Evolutionary conservation across 2,113 vertebrate species (phyloP).

Genomic region (Hypanus sabinus): DNA sequence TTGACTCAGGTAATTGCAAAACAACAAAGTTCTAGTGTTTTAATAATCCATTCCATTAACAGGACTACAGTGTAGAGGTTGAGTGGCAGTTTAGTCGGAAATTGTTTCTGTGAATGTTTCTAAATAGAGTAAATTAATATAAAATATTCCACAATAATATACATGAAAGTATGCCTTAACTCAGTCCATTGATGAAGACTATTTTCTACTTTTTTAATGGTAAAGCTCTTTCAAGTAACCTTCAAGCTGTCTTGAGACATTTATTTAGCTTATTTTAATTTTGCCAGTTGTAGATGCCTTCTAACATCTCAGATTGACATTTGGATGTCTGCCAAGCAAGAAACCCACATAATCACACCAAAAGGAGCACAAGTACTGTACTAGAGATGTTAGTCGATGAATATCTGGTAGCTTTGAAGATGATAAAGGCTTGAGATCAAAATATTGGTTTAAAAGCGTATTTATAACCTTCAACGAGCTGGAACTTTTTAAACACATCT

Average conservation of each 20-base stretch:
- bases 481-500: background rate
- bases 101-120: constrained; percentile 19
- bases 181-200: background rate
- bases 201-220: background rate
- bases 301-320: constrained; percentile 16
- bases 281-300: constrained; percentile 12
- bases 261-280: constrained; percentile 26
- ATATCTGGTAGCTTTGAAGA: background rate
- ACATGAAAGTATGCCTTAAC: background rate
- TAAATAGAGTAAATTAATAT: constrained; percentile 35
- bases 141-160: constrained; percentile 30
- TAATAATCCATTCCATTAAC: constrained; percentile 37
- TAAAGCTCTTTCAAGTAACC: background rate
- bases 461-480: background rate
- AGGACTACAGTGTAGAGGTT: constrained; percentile 2
- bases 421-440: constrained; percentile 28
- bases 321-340: constrained; percentile 24
- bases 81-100: constrained; percentile 33
- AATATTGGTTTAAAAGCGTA: background rate
- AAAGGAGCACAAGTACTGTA: background rate
- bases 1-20: constrained; percentile 38
- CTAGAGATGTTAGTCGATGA: constrained; percentile 8
- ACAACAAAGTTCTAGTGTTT: constrained; percentile 36
- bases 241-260: background rate
- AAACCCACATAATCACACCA: constrained; percentile 31